Conservation (phyloP, 2,888 invertebrate species). For the Rhaphigaster nebulosa region DNA sequence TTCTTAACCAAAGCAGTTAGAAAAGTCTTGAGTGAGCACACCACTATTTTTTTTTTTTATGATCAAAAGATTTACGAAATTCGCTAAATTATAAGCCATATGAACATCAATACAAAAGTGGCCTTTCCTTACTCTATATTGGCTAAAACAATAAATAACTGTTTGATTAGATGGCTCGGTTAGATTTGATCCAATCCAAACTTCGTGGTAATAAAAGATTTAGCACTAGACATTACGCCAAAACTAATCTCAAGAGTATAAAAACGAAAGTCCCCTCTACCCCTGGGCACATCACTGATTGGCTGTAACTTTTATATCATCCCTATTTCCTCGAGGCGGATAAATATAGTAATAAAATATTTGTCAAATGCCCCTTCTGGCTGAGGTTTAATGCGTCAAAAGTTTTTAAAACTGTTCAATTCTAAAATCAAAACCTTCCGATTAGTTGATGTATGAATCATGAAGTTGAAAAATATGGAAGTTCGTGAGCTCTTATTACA, state of each 20-base stretch:
- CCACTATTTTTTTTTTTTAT: no score
- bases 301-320: slow-evolving; percentile 14
- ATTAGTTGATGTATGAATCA: neutral
- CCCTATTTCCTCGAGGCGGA: neutral
- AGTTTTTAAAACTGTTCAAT: neutral
- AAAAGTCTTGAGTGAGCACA: no score
- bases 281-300: neutral
- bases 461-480: neutral
- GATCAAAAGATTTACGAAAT: no score
- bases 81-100: no score
- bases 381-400: neutral
- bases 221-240: neutral
- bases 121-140: neutral
- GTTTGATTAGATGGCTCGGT: neutral
- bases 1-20: no score
- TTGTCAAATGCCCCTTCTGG: neutral
- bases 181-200: neutral
- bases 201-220: slow-evolving; percentile 23
- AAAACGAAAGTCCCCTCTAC: neutral
- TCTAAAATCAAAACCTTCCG: neutral
- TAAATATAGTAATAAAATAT: neutral
- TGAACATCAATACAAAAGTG: no score
- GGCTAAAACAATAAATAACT: neutral
- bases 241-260: neutral
- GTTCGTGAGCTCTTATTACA: no score